A percentile compares a stretch with the other conserved stretches of the same genome.
phyloP scores from a whole-genome alignment of 2,113 vertebrate species.

The Ornithorhynchus anatinus region DNA sequence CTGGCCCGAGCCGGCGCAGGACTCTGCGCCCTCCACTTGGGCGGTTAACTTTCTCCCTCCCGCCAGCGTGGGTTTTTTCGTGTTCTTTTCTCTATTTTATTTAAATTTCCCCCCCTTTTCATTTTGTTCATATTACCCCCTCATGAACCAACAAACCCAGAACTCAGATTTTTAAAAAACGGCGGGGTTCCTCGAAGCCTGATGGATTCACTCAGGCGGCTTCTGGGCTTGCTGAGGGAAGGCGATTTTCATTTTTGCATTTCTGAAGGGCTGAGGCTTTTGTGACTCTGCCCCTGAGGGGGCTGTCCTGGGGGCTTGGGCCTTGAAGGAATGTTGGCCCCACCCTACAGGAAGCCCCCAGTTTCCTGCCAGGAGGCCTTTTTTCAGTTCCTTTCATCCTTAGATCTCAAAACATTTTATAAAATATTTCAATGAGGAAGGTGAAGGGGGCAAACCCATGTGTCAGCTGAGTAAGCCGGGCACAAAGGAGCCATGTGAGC shows the following conservation, averaged over 20 bases:
- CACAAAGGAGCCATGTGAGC: too few species aligned
- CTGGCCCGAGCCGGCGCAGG: neutral
- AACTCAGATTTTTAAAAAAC: too few species aligned
- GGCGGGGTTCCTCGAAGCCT: too few species aligned
- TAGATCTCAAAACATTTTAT: neutral
- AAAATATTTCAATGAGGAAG: too few species aligned
- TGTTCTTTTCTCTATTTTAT: neutral
- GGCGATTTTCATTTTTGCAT: conserved; percentile 25
- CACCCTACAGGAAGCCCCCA: conserved; percentile 6
- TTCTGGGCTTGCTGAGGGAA: neutral
- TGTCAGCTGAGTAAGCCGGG: too few species aligned
- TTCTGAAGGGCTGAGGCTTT: conserved; percentile 29
- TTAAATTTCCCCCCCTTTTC: neutral
- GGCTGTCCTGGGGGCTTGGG: neutral
- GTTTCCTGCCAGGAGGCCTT: neutral
- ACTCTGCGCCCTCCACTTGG: neutral
- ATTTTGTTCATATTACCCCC: neutral
- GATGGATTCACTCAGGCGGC: too few species aligned
- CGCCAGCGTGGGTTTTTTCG: too few species aligned
- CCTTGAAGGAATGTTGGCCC: neutral
- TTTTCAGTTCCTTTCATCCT: neutral
- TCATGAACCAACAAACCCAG: neutral
- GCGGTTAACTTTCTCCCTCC: neutral
- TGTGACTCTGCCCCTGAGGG: conserved; percentile 37
- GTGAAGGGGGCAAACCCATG: too few species aligned